Evolutionary conservation across 2,888 invertebrate genomes (phyloP).

Genomic region (Priocnemis perturbator): DNA sequence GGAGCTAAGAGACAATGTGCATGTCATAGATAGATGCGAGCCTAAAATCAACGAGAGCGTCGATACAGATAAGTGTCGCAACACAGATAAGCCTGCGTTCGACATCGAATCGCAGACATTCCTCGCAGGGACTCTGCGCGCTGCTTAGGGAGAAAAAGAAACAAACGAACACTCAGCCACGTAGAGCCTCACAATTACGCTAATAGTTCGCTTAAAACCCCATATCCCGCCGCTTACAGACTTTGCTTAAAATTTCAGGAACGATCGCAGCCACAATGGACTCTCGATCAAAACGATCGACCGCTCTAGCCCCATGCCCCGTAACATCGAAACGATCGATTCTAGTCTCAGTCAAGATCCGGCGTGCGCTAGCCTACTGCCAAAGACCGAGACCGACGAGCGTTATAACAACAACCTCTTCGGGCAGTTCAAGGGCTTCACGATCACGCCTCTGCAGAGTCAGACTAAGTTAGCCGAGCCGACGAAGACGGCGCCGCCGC

Average conservation of each 20-base stretch:
- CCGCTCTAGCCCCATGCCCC: slow-evolving; percentile 65
- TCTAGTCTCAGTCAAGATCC: slow-evolving; percentile 71
- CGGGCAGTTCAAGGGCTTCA: slow-evolving; percentile 92
- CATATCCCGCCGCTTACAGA: slow-evolving; percentile 48
- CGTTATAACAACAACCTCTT: slow-evolving; percentile 82
- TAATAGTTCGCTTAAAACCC: slow-evolving; percentile 40
- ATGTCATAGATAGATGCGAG: too few relatives aligned
- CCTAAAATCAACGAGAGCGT: too few relatives aligned
- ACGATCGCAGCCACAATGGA: slow-evolving; percentile 63
- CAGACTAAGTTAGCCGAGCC: slow-evolving; percentile 74
- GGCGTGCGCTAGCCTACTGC: slow-evolving; percentile 71
- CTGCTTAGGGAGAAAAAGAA: neutral
- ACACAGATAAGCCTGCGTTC: too few relatives aligned
- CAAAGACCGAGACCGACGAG: slow-evolving; percentile 69
- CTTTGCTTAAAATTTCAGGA: slow-evolving; percentile 56
- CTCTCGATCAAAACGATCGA: slow-evolving; percentile 70
- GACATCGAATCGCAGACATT: too few relatives aligned
- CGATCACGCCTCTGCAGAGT: slow-evolving; percentile 82
- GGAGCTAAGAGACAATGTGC: neutral
- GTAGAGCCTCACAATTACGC: neutral
- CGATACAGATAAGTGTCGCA: too few relatives aligned
- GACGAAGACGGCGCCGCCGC: slow-evolving; percentile 80
- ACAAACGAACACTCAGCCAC: neutral
- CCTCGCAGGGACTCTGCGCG: too few relatives aligned
- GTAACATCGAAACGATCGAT: slow-evolving; percentile 71